Conservation (phyloP, 2,888 invertebrate genomes). For the Pristionchus exspectatus region DNA sequence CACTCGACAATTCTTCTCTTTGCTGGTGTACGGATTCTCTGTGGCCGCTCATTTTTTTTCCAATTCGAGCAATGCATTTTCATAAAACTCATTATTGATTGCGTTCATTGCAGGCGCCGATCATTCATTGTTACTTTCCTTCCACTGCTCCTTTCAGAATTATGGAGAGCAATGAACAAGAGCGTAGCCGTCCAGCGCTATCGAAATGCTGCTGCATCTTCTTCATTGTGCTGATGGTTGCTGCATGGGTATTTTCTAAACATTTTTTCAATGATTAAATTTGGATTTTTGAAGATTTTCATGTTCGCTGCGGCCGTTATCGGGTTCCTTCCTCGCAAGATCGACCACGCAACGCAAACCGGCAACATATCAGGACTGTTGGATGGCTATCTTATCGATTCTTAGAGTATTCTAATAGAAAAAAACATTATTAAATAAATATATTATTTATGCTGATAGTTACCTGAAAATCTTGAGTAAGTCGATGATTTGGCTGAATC, state of each 20-base stretch:
- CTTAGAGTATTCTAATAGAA: too few relatives aligned
- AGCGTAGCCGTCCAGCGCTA: not conserved
- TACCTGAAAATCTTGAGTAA: not conserved
- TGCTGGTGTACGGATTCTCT: too few relatives aligned
- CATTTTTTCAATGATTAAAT: not conserved
- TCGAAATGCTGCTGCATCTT: not conserved
- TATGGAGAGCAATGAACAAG: not conserved
- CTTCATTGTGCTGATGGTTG: not conserved
- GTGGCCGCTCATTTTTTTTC: too few relatives aligned
- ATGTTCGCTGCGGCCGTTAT: not conserved
- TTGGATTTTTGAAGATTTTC: not conserved
- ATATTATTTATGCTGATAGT: too few relatives aligned
- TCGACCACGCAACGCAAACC: not conserved
- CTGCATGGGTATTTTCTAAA: not conserved
- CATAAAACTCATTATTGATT: too few relatives aligned
- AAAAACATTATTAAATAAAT: too few relatives aligned
- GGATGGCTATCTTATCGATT: too few relatives aligned
- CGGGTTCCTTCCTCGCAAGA: not conserved
- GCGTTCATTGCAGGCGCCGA: too few relatives aligned
- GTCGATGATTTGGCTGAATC: too few relatives aligned
- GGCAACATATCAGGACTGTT: not conserved
- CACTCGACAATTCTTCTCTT: too few relatives aligned
- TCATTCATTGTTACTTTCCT: too few relatives aligned
- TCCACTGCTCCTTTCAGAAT: not conserved
- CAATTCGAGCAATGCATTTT: too few relatives aligned